Percentiles rank a stretch among this genome's conserved stretches.
These are phyloP conservation scores for Phymatocera aterrima DNA, from an alignment of 2,888 invertebrate genomes.

Conservation along the genomic window DNA sequence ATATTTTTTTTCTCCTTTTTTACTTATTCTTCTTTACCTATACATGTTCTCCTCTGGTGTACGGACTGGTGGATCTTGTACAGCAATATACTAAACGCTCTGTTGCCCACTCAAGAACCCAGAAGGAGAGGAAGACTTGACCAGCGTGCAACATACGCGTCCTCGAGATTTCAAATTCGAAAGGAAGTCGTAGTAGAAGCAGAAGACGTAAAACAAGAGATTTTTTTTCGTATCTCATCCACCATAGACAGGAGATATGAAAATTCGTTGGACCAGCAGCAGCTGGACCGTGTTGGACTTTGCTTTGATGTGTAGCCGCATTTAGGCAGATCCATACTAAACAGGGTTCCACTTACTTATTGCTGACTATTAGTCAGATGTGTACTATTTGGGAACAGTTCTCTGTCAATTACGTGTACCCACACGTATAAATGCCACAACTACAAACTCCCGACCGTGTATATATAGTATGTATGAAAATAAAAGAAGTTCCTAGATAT, in stretches of 20 bases:
- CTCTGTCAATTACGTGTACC: too few species aligned
- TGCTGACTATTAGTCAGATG: too few species aligned
- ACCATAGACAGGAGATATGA: too few species aligned
- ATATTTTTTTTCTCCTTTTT: not conserved
- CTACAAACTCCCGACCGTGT: not conserved
- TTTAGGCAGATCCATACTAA: not conserved
- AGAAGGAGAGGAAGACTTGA: too few species aligned
- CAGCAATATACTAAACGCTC: not conserved
- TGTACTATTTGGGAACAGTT: too few species aligned
- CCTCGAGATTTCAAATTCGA: too few species aligned
- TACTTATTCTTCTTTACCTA: not conserved
- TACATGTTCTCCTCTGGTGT: not conserved
- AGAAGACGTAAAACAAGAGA: too few species aligned
- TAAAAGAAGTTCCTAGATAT: not conserved
- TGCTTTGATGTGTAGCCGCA: not conserved
- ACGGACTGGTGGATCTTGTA: too few species aligned
- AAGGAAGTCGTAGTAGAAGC: too few species aligned
- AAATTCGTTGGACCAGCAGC: not conserved
- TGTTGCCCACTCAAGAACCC: constrained; percentile 24
- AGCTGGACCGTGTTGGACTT: not conserved
- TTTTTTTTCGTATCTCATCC: too few species aligned
- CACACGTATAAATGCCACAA: too few species aligned
- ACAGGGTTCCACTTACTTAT: not conserved
- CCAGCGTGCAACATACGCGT: too few species aligned
- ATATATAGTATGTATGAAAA: not conserved